These are phyloP conservation scores for Conops quadrifasciatus DNA, from an alignment of 2,888 invertebrate genomes.

Conservation along the genomic window DNA sequence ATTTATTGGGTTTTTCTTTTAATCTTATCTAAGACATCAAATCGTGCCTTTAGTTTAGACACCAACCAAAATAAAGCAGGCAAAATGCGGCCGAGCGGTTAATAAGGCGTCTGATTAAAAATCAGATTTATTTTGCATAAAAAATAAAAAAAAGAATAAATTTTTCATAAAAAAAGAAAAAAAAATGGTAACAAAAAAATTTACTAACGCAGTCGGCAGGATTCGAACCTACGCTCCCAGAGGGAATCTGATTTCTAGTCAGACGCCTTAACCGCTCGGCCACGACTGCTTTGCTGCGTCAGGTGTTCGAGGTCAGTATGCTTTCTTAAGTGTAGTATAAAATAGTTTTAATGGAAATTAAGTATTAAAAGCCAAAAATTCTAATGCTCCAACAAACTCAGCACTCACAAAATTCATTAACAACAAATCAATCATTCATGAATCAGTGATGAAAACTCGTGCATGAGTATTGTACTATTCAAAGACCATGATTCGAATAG, in stretches of 20 bases:
- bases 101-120: constrained; percentile 66
- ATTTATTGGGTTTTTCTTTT: no score
- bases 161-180: constrained; percentile 4
- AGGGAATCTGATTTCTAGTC: constrained; percentile 66
- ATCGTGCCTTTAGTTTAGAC: not conserved
- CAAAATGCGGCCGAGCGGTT: constrained; percentile 67
- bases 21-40: not conserved
- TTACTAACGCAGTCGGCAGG: constrained; percentile 64
- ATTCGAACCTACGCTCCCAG: constrained; percentile 66
- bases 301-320: constrained; percentile 36
- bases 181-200: constrained; percentile 20
- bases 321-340: constrained; percentile 44
- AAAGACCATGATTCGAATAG: no score
- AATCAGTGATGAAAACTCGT: no score
- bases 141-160: no score
- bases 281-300: constrained; percentile 57
- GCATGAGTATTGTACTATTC: no score
- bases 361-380: no score
- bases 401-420: no score
- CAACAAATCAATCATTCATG: no score
- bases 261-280: constrained; percentile 66
- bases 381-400: no score
- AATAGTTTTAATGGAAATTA: no score
- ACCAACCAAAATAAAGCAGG: constrained; percentile 51
- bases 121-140: constrained; percentile 50